phyloP scores from a whole-genome alignment of 2,113 vertebrate species.

The Stegastes partitus region DNA sequence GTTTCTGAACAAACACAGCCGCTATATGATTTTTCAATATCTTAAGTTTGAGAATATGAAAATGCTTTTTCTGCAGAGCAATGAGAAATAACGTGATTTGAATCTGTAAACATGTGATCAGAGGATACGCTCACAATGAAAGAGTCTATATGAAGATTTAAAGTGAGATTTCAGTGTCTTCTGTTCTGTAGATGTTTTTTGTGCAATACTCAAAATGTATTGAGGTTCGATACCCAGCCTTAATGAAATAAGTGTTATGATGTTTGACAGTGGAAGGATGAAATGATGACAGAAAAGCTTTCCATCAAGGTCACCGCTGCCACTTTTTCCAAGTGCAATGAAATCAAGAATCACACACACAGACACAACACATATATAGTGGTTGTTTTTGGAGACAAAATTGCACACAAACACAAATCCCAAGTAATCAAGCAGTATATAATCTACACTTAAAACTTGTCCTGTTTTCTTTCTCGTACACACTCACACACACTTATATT shows the following conservation, averaged over 20 bases:
- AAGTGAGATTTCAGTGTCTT: background rate
- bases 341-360: slow-evolving; percentile 39
- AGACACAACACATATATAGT: slow-evolving; percentile 1
- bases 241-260: slow-evolving; percentile 25
- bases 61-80: background rate
- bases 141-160: background rate
- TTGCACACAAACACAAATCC: slow-evolving; percentile 36
- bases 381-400: slow-evolving; percentile 28
- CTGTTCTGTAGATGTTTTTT: background rate
- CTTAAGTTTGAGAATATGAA: background rate
- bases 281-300: slow-evolving; percentile 33
- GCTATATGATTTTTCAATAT: background rate
- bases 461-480: slow-evolving; percentile 49
- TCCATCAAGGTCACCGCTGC: slow-evolving; percentile 48
- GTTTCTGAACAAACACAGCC: slow-evolving; percentile 11
- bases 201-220: background rate
- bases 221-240: background rate
- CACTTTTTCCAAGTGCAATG: slow-evolving; percentile 18
- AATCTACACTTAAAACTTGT: slow-evolving; percentile 62
- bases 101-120: background rate
- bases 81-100: background rate
- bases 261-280: slow-evolving; percentile 31
- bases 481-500: slow-evolving; percentile 57
- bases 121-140: background rate
- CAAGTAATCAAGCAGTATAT: slow-evolving; percentile 53